Conservation (phyloP, 2,888 invertebrate genomes). For the Trisateles emortualis region DNA sequence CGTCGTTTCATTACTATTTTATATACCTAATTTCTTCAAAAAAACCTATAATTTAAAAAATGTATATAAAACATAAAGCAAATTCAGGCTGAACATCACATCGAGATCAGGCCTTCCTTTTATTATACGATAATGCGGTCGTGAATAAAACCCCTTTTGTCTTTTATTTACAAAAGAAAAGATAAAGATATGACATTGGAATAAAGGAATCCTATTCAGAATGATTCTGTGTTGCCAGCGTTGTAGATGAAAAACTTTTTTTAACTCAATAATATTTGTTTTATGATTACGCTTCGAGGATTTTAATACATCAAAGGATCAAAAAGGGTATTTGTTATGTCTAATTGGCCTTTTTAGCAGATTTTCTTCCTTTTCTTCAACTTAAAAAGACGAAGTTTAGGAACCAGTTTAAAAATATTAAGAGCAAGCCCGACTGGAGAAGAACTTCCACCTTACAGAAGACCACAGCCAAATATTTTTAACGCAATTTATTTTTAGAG, state of each 20-base stretch:
- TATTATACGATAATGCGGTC: conserved; percentile 45
- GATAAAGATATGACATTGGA: conserved; percentile 62
- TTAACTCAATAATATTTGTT: conserved; percentile 13
- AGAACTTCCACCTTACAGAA: too few relatives aligned
- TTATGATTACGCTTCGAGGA: conserved; percentile 5
- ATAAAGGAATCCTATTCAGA: conserved; percentile 53
- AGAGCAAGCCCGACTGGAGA: too few relatives aligned
- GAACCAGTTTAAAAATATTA: too few relatives aligned
- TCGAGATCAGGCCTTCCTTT: conserved; percentile 28
- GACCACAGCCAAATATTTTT: too few relatives aligned
- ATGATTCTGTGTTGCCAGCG: conserved; percentile 44
- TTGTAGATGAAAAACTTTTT: conserved; percentile 32
- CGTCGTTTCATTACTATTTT: too few relatives aligned
- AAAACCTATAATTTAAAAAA: too few relatives aligned
- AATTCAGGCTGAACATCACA: conserved; percentile 14
- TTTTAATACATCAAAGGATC: background rate
- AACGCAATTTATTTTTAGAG: too few relatives aligned
- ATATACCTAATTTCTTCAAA: too few relatives aligned
- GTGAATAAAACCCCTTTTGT: conserved; percentile 56
- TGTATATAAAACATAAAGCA: conserved; percentile 28
- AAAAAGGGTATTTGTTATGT: background rate
- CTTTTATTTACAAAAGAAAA: conserved; percentile 63
- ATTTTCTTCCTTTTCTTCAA: too few relatives aligned
- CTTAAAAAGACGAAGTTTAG: too few relatives aligned
- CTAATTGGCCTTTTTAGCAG: too few relatives aligned